phyloP scores from a whole-genome alignment of 2,888 invertebrate species.

The Trichacis sp. region DNA sequence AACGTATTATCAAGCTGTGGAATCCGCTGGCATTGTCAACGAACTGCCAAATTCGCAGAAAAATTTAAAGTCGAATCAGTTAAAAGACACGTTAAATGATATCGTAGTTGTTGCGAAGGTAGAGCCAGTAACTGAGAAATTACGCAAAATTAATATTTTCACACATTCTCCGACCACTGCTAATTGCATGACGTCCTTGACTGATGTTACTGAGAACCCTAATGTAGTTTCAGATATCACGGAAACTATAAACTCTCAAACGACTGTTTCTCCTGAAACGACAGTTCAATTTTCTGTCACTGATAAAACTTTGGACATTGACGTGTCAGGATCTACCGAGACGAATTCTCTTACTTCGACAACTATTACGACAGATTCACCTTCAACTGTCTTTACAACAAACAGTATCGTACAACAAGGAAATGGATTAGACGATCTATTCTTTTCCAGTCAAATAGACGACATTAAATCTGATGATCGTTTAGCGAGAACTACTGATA shows the following conservation, averaged over 20 bases:
- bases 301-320: constrained; percentile 10
- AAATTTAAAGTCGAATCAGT: constrained; percentile 60
- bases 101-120: constrained; percentile 45
- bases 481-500: background rate
- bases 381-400: constrained; percentile 9
- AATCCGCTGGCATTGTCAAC: constrained; percentile 62
- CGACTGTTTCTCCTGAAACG: constrained; percentile 14
- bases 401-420: background rate
- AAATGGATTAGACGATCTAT: constrained; percentile 9
- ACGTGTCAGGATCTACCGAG: constrained; percentile 10
- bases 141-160: constrained; percentile 51
- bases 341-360: constrained; percentile 15
- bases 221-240: constrained; percentile 36
- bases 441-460: constrained; percentile 17
- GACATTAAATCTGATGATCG: background rate
- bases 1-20: constrained; percentile 64
- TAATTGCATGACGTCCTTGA: constrained; percentile 45
- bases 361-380: constrained; percentile 1
- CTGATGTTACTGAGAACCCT: constrained; percentile 47
- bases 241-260: constrained; percentile 29
- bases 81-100: constrained; percentile 66
- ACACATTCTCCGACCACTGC: constrained; percentile 49
- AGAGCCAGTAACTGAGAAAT: constrained; percentile 47
- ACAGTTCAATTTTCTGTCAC: constrained; percentile 12
- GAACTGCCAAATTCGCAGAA: constrained; percentile 54